A percentile compares a stretch with the other conserved stretches of the same genome.
These are phyloP conservation scores for Salvelinus namaycush DNA, from an alignment of 2,113 vertebrate species.

Conservation along the genomic window DNA sequence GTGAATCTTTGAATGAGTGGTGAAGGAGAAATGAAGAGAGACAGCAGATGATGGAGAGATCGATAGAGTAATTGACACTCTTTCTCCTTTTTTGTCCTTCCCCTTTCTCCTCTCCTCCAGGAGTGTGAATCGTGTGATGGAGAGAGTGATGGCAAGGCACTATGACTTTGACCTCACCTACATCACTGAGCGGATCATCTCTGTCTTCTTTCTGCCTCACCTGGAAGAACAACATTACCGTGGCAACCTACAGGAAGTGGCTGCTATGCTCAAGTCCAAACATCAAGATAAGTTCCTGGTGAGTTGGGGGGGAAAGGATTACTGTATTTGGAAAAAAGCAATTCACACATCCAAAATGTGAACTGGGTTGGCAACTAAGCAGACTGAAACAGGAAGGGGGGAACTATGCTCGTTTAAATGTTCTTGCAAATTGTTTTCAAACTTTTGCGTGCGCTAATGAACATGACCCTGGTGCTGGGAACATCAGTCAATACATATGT, in stretches of 20 bases:
- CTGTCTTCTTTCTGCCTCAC: slow-evolving; percentile 82
- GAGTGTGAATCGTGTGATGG: slow-evolving; percentile 83
- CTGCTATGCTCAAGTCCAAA: slow-evolving; percentile 87
- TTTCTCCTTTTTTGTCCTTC: background rate
- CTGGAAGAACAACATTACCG: slow-evolving; percentile 82
- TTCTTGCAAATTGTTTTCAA: too few species aligned
- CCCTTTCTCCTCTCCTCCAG: slow-evolving; percentile 44
- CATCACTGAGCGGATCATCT: slow-evolving; percentile 91
- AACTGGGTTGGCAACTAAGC: too few species aligned
- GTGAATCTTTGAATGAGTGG: background rate
- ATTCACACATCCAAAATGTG: background rate
- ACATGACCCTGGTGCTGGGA: too few species aligned
- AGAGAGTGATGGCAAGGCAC: slow-evolving; percentile 83
- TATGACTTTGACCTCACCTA: slow-evolving; percentile 91
- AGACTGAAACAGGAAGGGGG: too few species aligned
- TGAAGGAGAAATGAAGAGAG: background rate
- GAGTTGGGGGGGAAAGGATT: slow-evolving; percentile 21
- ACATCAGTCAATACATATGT: too few species aligned
- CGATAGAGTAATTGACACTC: background rate
- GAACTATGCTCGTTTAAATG: too few species aligned
- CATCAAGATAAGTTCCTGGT: slow-evolving; percentile 90
- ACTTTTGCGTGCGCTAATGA: too few species aligned
- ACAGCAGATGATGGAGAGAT: background rate
- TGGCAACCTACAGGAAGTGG: slow-evolving; percentile 84
- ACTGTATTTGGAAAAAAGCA: too few species aligned